Percentiles rank a stretch among this genome's conserved stretches.
Evolutionary conservation across 2,888 invertebrate genomes (phyloP).

Genomic region (Liodrosophila aerea): DNA sequence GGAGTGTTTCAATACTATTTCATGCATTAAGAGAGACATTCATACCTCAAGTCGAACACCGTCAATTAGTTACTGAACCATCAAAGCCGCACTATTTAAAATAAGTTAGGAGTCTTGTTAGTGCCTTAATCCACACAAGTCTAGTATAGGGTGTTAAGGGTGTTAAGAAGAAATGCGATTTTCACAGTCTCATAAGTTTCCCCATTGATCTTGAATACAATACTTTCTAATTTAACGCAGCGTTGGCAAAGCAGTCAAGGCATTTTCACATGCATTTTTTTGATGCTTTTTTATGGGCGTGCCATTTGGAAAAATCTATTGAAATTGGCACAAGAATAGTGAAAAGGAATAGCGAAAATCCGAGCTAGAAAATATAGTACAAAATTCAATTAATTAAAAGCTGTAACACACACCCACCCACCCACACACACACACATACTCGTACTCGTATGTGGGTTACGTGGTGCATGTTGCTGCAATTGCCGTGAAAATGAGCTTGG

Average conservation of each 20-base stretch:
- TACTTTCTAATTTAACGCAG: conserved; percentile 75
- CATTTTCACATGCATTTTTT: conserved; percentile 49
- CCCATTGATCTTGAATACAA: conserved; percentile 60
- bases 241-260: conserved; percentile 46
- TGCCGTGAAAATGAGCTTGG: conserved; percentile 63
- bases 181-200: conserved; percentile 59
- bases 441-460: conserved; percentile 17
- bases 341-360: conserved; percentile 24
- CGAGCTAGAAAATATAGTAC: conserved; percentile 44
- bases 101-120: too few relatives aligned
- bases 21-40: too few relatives aligned
- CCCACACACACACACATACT: conserved; percentile 11
- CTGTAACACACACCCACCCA: conserved; percentile 35
- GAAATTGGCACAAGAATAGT: conserved; percentile 24
- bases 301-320: conserved; percentile 37
- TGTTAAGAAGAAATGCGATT: conserved; percentile 50
- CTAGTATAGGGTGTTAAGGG: too few relatives aligned
- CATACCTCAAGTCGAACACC: too few relatives aligned
- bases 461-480: conserved; percentile 23
- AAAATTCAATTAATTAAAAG: conserved; percentile 75
- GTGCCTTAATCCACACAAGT: too few relatives aligned
- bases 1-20: too few relatives aligned
- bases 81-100: too few relatives aligned
- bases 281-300: too few relatives aligned
- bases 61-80: too few relatives aligned